phyloP scores from a whole-genome alignment of 2,797 vertebrate species.

The Anabas testudineus region DNA sequence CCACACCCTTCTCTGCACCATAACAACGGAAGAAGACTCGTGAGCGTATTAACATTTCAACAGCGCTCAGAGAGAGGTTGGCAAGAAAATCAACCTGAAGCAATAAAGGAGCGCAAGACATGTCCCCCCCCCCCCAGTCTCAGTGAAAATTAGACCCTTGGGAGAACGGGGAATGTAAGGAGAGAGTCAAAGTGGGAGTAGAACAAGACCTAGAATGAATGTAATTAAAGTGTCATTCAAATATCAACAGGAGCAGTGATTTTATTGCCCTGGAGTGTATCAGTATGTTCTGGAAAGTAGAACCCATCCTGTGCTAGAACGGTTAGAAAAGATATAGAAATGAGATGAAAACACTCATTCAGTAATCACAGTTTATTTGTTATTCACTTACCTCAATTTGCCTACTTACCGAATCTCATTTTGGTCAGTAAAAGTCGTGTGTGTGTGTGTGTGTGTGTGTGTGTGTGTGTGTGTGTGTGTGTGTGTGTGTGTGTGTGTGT shows the following conservation, averaged over 20 bases:
- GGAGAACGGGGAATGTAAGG: background rate
- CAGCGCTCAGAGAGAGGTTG: background rate
- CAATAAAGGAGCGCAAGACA: background rate
- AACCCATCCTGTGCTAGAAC: background rate
- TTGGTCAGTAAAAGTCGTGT: slow-evolving; percentile 22
- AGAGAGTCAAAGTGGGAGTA: background rate
- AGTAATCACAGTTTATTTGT: slow-evolving; percentile 19
- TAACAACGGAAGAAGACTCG: background rate
- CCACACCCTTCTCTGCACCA: background rate
- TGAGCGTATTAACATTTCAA: background rate
- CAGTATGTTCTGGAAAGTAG: background rate
- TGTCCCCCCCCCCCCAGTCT: too few relatives aligned
- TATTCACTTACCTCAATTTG: slow-evolving; percentile 15
- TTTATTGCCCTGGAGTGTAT: background rate
- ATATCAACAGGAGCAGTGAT: background rate
- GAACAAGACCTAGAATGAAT: too few relatives aligned
- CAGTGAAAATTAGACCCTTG: background rate
- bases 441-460: slow-evolving; percentile 22
- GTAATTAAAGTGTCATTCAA: slow-evolving; percentile 2
- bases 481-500: slow-evolving; percentile 19
- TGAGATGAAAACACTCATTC: slow-evolving; percentile 15
- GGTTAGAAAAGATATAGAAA: background rate
- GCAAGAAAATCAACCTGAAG: background rate
- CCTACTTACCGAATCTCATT: slow-evolving; percentile 19
- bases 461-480: slow-evolving; percentile 17